phyloP scores from a whole-genome alignment of 2,888 invertebrate species.

The Leucozona laternaria region DNA sequence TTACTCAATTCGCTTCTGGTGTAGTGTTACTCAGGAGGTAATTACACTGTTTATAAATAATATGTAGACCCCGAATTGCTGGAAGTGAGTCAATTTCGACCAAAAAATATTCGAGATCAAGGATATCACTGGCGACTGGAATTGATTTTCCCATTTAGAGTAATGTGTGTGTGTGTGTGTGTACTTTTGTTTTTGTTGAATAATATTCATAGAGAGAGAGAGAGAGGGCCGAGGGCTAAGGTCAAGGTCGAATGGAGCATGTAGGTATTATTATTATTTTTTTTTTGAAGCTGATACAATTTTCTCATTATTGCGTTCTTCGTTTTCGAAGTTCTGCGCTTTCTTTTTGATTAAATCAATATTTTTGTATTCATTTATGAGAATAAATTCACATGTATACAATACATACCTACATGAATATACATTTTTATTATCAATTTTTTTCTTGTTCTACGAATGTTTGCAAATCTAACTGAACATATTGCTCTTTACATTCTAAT shows the following conservation, averaged over 20 bases:
- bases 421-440: background rate
- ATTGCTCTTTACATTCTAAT: constrained; percentile 1
- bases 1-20: constrained; percentile 6
- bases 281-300: constrained; percentile 20
- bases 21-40: constrained; percentile 1
- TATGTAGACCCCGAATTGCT: background rate
- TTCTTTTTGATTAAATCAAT: constrained; percentile 20
- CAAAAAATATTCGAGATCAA: constrained; percentile 26
- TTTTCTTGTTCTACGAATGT: background rate
- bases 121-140: constrained; percentile 9
- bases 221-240: background rate
- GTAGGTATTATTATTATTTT: background rate
- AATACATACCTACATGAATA: background rate
- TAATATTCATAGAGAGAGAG: background rate
- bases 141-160: constrained; percentile 19
- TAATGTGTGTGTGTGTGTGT: background rate
- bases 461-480: background rate
- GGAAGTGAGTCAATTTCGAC: background rate
- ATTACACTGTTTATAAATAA: background rate
- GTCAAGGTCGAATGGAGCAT: background rate
- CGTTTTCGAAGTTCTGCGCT: background rate
- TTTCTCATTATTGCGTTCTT: constrained; percentile 10
- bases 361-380: background rate
- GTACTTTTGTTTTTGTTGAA: constrained; percentile 13
- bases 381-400: no score